A percentile compares a stretch with the other conserved stretches of the same genome.
Evolutionary conservation across 2,888 invertebrate genomes (phyloP).

Genomic region (Protonemura montana): DNA sequence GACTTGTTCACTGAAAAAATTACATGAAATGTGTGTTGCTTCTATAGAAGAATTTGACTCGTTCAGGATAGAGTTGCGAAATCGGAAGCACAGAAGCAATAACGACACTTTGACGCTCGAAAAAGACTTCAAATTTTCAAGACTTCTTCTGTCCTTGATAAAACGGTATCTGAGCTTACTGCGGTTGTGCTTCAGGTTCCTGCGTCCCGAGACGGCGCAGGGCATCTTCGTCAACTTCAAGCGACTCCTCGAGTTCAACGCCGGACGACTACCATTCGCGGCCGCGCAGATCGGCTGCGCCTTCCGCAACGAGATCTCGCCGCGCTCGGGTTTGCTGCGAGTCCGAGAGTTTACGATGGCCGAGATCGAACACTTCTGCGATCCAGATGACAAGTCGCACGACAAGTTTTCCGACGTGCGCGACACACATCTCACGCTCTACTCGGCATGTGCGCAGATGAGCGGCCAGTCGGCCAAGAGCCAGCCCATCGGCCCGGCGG

Average conservation of each 20-base stretch:
- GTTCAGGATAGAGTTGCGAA: no score
- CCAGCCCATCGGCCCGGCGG: slow-evolving; percentile 87
- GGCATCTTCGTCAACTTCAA: slow-evolving; percentile 99
- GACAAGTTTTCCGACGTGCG: slow-evolving; percentile 85
- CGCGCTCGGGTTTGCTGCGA: slow-evolving; percentile 91
- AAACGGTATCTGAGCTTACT: no score
- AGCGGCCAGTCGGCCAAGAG: slow-evolving; percentile 88
- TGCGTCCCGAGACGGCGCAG: slow-evolving; percentile 98
- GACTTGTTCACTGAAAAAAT: no score
- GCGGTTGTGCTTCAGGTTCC: slow-evolving; percentile 64
- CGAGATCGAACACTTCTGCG: slow-evolving; percentile 99
- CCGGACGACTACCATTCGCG: slow-evolving; percentile 94
- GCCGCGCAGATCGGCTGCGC: slow-evolving; percentile 99
- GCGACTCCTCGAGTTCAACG: slow-evolving; percentile 95
- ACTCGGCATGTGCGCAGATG: slow-evolving; percentile 97
- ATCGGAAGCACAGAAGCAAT: no score
- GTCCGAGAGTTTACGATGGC: slow-evolving; percentile 99
- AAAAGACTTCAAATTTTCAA: no score
- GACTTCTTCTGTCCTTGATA: no score
- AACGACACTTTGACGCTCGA: no score
- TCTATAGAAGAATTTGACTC: no score
- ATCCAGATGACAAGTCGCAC: slow-evolving; percentile 86
- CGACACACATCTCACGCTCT: slow-evolving; percentile 80
- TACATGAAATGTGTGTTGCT: no score
- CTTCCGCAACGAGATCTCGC: slow-evolving; percentile 99